Evolutionary conservation across 2,797 vertebrate species (phyloP).

Genomic region (Loris lydekkerianus): DNA sequence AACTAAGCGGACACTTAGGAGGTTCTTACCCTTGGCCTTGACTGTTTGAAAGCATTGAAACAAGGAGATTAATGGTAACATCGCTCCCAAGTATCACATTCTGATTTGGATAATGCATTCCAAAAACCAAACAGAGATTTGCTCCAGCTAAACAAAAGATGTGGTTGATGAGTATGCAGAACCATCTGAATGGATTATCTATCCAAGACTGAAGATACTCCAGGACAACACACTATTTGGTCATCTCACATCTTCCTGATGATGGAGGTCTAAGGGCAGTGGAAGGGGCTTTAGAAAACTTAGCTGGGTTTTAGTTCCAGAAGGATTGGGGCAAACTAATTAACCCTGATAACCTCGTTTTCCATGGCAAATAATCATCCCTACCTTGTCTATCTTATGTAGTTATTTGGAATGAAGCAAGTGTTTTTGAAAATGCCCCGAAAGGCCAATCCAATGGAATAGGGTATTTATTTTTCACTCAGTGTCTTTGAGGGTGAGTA

Average conservation of each 20-base stretch:
- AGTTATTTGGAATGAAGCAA: neutral
- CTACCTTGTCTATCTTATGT: neutral
- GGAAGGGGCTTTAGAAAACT: neutral
- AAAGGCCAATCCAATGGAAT: neutral
- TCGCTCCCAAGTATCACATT: neutral
- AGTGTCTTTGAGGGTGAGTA: neutral
- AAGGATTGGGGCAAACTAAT: neutral
- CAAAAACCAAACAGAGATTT: neutral
- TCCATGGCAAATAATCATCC: neutral
- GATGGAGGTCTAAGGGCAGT: neutral
- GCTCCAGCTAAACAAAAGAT: neutral
- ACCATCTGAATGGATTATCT: neutral
- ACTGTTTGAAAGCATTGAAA: slow-evolving; percentile 15
- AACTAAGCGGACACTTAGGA: neutral
- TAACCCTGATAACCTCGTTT: neutral
- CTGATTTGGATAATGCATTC: neutral
- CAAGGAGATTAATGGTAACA: neutral
- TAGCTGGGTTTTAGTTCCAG: neutral
- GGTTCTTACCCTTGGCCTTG: neutral
- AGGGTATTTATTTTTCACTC: neutral
- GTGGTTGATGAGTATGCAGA: neutral
- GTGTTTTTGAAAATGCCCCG: neutral
- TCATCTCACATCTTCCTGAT: neutral
- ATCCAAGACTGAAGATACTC: neutral
- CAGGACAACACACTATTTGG: neutral